phyloP scores from a whole-genome alignment of 2,888 invertebrate genomes.

The Lepidocyrtinus sp. region DNA sequence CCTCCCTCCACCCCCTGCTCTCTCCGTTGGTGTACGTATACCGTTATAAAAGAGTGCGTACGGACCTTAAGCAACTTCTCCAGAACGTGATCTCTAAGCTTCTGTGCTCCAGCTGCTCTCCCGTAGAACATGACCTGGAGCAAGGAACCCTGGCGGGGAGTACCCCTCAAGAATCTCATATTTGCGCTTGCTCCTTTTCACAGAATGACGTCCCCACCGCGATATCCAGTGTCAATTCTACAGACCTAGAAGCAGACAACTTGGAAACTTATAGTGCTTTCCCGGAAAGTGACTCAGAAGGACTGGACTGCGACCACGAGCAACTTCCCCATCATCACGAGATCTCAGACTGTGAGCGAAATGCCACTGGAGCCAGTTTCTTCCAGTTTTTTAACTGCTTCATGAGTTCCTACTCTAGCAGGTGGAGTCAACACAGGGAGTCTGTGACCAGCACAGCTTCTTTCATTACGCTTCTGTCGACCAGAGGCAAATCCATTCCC shows the following conservation, averaged over 20 bases:
- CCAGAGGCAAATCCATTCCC: conserved; percentile 35
- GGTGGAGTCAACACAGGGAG: conserved; percentile 64
- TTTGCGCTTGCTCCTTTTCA: too few species aligned
- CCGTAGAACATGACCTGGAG: too few species aligned
- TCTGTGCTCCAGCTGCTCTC: too few species aligned
- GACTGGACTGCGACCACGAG: background rate
- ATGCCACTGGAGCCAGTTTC: conserved; percentile 5
- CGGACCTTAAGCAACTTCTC: conserved; percentile 33
- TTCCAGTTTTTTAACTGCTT: conserved; percentile 36
- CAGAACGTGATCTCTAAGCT: background rate
- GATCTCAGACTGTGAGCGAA: conserved; percentile 26
- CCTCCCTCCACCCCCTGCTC: conserved; percentile 61
- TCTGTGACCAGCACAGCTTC: conserved; percentile 66
- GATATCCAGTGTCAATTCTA: background rate
- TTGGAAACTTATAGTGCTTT: background rate
- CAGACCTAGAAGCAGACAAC: background rate
- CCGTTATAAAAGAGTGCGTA: conserved; percentile 63
- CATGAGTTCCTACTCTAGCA: conserved; percentile 55
- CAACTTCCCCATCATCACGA: conserved; percentile 2
- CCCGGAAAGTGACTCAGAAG: background rate
- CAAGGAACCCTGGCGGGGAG: too few species aligned
- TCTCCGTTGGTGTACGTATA: conserved; percentile 66
- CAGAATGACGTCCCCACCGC: too few species aligned
- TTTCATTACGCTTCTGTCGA: conserved; percentile 62
- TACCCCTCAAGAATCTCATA: too few species aligned